Percentiles rank a stretch among this genome's conserved stretches.
These are phyloP conservation scores for Colossoma macropomum DNA, from an alignment of 2,113 vertebrate species.

Conservation along the genomic window DNA sequence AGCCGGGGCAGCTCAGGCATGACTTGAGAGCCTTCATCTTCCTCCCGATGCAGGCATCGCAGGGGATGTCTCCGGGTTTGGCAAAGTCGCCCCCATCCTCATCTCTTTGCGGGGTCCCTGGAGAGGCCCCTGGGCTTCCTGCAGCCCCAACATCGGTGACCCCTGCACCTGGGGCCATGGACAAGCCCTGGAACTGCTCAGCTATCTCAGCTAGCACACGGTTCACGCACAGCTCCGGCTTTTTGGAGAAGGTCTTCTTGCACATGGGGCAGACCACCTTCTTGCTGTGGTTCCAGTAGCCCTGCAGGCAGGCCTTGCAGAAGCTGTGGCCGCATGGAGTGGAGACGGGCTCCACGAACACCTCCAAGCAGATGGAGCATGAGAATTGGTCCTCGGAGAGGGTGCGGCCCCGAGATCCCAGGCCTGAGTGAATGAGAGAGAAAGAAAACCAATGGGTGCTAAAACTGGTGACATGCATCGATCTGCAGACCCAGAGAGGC, in stretches of 20 bases:
- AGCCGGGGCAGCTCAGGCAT: constrained; percentile 79
- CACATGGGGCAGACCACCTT: constrained; percentile 85
- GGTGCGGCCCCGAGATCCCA: constrained; percentile 48
- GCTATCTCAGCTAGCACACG: constrained; percentile 80
- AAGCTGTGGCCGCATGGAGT: constrained; percentile 92
- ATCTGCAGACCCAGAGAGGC: no score
- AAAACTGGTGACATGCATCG: no score
- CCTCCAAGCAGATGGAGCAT: constrained; percentile 91
- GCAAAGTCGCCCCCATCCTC: constrained; percentile 62
- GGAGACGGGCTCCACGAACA: constrained; percentile 87
- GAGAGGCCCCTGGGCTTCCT: not conserved
- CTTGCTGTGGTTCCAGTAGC: constrained; percentile 78
- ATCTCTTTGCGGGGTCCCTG: not conserved
- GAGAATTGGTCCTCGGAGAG: constrained; percentile 83
- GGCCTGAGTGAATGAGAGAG: not conserved
- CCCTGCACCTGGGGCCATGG: not conserved
- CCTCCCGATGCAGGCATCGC: constrained; percentile 79
- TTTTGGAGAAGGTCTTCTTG: constrained; percentile 74
- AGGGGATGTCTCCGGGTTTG: constrained; percentile 73
- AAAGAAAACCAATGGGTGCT: no score
- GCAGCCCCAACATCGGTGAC: not conserved
- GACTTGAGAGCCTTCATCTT: constrained; percentile 81
- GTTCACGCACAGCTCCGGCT: constrained; percentile 81
- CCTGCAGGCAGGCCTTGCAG: constrained; percentile 84
- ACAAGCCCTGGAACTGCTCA: constrained; percentile 70